phyloP scores from a whole-genome alignment of 2,888 invertebrate genomes.

The Lordiphosa andalusiaca region DNA sequence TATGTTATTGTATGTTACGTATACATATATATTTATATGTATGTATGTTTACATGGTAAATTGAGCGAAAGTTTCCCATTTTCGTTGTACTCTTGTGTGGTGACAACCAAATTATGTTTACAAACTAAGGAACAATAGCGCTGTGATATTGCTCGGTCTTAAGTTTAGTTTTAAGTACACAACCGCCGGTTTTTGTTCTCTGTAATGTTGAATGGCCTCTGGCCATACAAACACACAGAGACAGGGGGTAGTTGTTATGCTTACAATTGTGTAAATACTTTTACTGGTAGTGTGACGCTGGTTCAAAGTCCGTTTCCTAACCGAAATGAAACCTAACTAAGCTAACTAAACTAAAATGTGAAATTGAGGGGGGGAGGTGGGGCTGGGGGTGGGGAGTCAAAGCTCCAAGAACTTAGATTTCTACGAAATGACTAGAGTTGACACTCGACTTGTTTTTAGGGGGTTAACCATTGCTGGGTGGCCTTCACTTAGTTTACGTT shows the following conservation, averaged over 20 bases:
- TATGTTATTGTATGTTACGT: conserved; percentile 24
- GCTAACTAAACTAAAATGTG: conserved; percentile 23
- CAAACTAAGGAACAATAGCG: conserved; percentile 77
- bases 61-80: conserved; percentile 73
- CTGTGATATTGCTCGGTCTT: conserved; percentile 74
- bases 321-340: conserved; percentile 25
- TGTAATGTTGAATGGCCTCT: conserved; percentile 32
- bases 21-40: conserved; percentile 25
- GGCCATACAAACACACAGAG: conserved; percentile 34
- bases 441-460: conserved; percentile 71
- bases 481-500: conserved; percentile 35
- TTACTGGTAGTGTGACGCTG: conserved; percentile 74
- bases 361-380: background rate
- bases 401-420: conserved; percentile 41
- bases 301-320: conserved; percentile 60
- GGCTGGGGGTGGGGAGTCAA: background rate
- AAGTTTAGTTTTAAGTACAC: conserved; percentile 72
- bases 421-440: conserved; percentile 77
- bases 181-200: conserved; percentile 68
- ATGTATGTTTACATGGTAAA: conserved; percentile 38
- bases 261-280: conserved; percentile 60
- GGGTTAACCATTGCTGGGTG: conserved; percentile 42
- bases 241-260: conserved; percentile 53
- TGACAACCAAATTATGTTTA: conserved; percentile 59
- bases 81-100: conserved; percentile 69